Conservation (phyloP, 2,113 vertebrate species). For the Natator depressus region DNA sequence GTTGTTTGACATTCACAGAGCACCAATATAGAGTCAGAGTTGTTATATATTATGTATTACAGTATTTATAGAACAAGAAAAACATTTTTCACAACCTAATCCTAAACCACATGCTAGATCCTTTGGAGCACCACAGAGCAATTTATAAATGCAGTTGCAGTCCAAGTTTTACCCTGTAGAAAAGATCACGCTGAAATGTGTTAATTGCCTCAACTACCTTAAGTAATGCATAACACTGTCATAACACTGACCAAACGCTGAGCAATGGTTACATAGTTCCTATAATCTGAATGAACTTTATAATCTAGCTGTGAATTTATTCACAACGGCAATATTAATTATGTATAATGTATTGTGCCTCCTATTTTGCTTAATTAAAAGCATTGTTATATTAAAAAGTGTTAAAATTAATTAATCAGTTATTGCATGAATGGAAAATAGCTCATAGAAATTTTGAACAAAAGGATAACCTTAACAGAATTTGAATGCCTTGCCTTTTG, state of each 20-base stretch:
- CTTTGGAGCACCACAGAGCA: not conserved
- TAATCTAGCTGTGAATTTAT: not conserved
- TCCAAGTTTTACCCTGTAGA: not conserved
- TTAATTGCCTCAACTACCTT: conserved; percentile 41
- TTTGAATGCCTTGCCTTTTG: conserved; percentile 9
- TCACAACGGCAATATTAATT: conserved; percentile 5
- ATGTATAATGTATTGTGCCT: not conserved
- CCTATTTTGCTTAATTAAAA: conserved; percentile 20
- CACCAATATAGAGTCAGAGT: not conserved
- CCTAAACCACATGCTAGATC: not conserved
- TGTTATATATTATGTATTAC: not conserved
- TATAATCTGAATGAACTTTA: conserved; percentile 9
- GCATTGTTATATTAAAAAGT: not conserved
- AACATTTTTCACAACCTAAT: not conserved
- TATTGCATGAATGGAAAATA: conserved; percentile 24
- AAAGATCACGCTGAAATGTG: conserved; percentile 24
- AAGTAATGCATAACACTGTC: conserved; percentile 52
- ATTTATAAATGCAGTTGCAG: not conserved
- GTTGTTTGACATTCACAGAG: not conserved
- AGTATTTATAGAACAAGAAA: not conserved
- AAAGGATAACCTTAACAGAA: conserved; percentile 20
- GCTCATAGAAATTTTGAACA: not conserved
- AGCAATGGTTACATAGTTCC: not conserved
- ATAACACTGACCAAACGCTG: not conserved
- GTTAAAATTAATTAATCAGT: conserved; percentile 35